Evolutionary conservation across 2,888 invertebrate species (phyloP).

Genomic region (Merodon equestris): DNA sequence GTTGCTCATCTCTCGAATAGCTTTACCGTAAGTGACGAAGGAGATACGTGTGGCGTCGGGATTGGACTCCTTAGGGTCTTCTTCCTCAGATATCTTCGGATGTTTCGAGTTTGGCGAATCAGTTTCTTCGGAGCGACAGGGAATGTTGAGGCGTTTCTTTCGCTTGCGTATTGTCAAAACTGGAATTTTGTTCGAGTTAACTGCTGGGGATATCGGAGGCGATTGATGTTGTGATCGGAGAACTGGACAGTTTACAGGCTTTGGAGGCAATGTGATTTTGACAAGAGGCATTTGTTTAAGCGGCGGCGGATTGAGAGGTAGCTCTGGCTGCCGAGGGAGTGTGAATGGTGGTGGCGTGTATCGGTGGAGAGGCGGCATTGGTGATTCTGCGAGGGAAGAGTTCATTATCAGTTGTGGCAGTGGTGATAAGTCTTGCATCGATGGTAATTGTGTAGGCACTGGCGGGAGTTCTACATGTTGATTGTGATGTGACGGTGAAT

Average conservation of each 20-base stretch:
- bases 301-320: slow-evolving; percentile 40
- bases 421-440: slow-evolving; percentile 3
- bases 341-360: slow-evolving; percentile 43
- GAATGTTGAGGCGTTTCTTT: slow-evolving; percentile 65
- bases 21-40: slow-evolving; percentile 72
- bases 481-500: slow-evolving; percentile 18
- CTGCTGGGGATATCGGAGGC: slow-evolving; percentile 12
- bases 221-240: slow-evolving; percentile 8
- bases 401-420: not conserved
- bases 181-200: slow-evolving; percentile 47
- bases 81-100: slow-evolving; percentile 34
- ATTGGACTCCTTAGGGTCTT: slow-evolving; percentile 32
- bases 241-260: slow-evolving; percentile 58
- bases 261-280: slow-evolving; percentile 49
- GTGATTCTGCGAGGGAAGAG: not conserved
- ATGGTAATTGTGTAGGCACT: slow-evolving; percentile 43
- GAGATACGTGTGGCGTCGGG: slow-evolving; percentile 46
- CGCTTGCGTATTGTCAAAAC: slow-evolving; percentile 53
- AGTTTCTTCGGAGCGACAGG: slow-evolving; percentile 43
- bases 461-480: slow-evolving; percentile 23
- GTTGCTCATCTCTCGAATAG: slow-evolving; percentile 73
- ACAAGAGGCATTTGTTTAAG: slow-evolving; percentile 54
- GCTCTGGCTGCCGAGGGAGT: slow-evolving; percentile 58
- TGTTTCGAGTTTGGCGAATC: slow-evolving; percentile 53
- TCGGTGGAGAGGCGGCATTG: slow-evolving; percentile 50